A percentile compares a stretch with the other conserved stretches of the same genome.
These are phyloP conservation scores for Heteromormyrus szaboi DNA, from an alignment of 2,797 vertebrate species.

Conservation along the genomic window DNA sequence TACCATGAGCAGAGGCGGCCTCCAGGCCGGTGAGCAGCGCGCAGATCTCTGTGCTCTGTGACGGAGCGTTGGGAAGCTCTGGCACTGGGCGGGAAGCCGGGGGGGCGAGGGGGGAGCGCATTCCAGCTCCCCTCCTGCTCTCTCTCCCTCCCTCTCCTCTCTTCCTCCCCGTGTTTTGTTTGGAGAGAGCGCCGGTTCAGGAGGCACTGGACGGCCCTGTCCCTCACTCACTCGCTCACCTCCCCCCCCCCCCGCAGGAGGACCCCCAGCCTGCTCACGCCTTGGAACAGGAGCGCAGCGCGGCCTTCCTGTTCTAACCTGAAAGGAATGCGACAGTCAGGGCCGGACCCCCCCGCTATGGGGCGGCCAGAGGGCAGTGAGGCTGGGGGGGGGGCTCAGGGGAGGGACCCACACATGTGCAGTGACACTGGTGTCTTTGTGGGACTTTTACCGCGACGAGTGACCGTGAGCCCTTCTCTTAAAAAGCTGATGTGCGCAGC, in stretches of 20 bases:
- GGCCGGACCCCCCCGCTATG: slow-evolving; percentile 72
- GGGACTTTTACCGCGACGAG: not conserved
- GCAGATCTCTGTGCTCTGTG: slow-evolving; percentile 66
- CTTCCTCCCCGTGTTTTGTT: slow-evolving; percentile 76
- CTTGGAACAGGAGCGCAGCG: slow-evolving; percentile 79
- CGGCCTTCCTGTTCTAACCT: slow-evolving; percentile 78
- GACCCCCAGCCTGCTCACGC: slow-evolving; percentile 73
- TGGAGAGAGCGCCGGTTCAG: slow-evolving; percentile 60
- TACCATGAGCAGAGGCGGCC: slow-evolving; percentile 84
- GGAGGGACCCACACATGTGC: not conserved
- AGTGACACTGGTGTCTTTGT: not conserved
- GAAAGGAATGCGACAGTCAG: slow-evolving; percentile 81
- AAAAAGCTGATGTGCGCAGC: not conserved
- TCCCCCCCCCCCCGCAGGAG: slow-evolving; percentile 46
- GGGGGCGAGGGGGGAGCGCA: slow-evolving; percentile 40
- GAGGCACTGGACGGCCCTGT: not conserved
- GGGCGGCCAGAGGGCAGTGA: slow-evolving; percentile 63
- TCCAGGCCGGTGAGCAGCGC: slow-evolving; percentile 56
- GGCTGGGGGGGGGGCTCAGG: slow-evolving; percentile 52
- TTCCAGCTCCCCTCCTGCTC: slow-evolving; percentile 34
- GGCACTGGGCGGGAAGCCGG: slow-evolving; percentile 33
- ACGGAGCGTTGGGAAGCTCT: slow-evolving; percentile 31
- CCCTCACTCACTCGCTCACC: slow-evolving; percentile 49
- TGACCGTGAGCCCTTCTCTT: not conserved
- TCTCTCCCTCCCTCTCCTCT: slow-evolving; percentile 59